These are phyloP conservation scores for Pachycephus smyrnensis DNA, from an alignment of 2,888 invertebrate genomes.

Conservation along the genomic window DNA sequence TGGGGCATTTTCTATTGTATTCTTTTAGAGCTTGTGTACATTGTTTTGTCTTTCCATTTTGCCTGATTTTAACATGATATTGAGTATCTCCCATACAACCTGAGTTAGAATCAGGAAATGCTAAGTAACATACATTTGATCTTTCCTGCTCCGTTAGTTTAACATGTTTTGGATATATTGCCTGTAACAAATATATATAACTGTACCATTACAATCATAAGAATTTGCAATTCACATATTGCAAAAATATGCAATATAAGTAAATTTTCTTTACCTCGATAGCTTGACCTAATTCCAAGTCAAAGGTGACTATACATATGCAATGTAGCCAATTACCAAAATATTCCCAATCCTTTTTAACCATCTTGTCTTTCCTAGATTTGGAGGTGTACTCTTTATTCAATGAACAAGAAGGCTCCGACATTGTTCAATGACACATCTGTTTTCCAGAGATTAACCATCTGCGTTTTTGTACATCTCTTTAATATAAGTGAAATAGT, in stretches of 20 bases:
- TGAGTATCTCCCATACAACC: constrained; percentile 99
- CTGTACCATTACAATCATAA: constrained; percentile 8
- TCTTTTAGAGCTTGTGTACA: constrained; percentile 71
- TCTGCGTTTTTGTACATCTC: background rate
- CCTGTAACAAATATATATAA: constrained; percentile 66
- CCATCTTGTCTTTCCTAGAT: constrained; percentile 18
- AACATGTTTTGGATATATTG: constrained; percentile 85
- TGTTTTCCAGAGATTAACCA: background rate
- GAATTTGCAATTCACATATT: constrained; percentile 14
- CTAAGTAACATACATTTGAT: constrained; percentile 95
- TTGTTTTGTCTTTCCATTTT: constrained; percentile 70
- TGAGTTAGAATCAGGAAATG: constrained; percentile 99
- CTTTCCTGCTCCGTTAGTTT: constrained; percentile 86
- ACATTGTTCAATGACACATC: constrained; percentile 21
- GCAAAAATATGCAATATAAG: constrained; percentile 10
- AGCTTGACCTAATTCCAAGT: constrained; percentile 98
- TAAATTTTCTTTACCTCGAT: constrained; percentile 77
- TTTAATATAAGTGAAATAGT: background rate
- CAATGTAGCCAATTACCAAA: constrained; percentile 97
- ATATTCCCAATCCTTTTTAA: constrained; percentile 72
- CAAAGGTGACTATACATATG: constrained; percentile 98
- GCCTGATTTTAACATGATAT: constrained; percentile 92
- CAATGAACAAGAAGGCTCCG: constrained; percentile 31
- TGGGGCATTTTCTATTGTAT: constrained; percentile 84
- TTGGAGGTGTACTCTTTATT: constrained; percentile 20